Conservation (phyloP, 2,888 invertebrate species). For the Exephanes ischioxanthus region DNA sequence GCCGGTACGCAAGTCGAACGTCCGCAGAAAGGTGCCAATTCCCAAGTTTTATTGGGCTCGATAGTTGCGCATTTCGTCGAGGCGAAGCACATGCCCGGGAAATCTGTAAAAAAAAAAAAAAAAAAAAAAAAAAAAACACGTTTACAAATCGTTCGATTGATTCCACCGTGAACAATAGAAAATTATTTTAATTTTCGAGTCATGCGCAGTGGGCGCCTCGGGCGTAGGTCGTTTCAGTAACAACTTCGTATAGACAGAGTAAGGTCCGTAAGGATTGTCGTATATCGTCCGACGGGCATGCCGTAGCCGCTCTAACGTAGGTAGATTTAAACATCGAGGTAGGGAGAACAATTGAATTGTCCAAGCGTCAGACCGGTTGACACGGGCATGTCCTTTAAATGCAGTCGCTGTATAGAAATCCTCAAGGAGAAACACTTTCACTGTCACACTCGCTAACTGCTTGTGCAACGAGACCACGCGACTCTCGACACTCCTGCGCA, state of each 20-base stretch:
- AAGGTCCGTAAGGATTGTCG: conserved; percentile 2
- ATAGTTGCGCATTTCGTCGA: conserved; percentile 95
- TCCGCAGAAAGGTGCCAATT: conserved; percentile 95
- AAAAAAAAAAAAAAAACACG: too few species aligned
- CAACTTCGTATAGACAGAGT: background rate
- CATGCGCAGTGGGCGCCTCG: conserved; percentile 32
- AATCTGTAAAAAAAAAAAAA: conserved; percentile 87
- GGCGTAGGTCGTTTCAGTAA: background rate
- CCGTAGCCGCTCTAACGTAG: background rate
- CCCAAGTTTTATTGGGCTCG: conserved; percentile 94
- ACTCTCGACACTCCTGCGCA: conserved; percentile 10
- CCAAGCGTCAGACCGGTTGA: conserved; percentile 41
- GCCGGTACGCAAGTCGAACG: conserved; percentile 94
- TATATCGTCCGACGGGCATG: background rate
- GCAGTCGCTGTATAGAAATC: conserved; percentile 71
- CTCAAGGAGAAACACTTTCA: conserved; percentile 84
- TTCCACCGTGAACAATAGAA: background rate
- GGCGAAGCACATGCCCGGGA: conserved; percentile 96
- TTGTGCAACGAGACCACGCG: conserved; percentile 51
- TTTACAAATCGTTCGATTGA: background rate
- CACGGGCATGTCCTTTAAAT: conserved; percentile 70
- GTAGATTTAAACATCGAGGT: background rate
- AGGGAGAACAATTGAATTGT: conserved; percentile 65
- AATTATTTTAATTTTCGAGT: conserved; percentile 4
- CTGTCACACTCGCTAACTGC: conserved; percentile 75